Evolutionary conservation across 2,797 vertebrate genomes (phyloP), one percentile per base, ranked within the genome.

Genomic region (Poeciliopsis gracilis): DNA sequence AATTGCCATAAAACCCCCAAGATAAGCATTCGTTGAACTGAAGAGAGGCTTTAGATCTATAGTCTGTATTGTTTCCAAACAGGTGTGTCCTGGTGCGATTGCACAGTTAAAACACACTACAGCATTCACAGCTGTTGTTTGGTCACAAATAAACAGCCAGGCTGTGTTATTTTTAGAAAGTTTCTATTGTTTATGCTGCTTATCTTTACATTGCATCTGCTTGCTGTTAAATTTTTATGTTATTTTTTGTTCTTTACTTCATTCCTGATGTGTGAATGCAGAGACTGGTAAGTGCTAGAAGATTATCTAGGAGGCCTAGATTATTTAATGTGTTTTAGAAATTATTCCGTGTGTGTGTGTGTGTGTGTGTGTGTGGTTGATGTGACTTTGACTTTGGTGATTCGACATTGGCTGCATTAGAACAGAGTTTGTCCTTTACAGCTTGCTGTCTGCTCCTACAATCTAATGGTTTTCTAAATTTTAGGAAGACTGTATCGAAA

Each of bases 231-330:
- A 75, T 83, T 80, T 85, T 88, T 36, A 78, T 77, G 18, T 83
- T 75, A 55, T 85, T 90, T 89, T 92, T 77, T 87, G 47, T 89
- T 86, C 82, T 90, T 86, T 76, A 87, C 83, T 71, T 87, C 76
- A 57, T 71, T 73, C 71, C 82, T 67, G 57, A 83, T 85, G 82
- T 89, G 70, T 77, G 84, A 87, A 81, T 84, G 66, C 82, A 94
- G 94, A 92, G 77, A 28, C 76, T n/a, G 92, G 94, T 94, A 88
- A 92, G 94, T 93, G 33, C 30, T 1, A 2, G 41, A 80, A 13
- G 18, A 46, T 66, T 28, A 49, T 13, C 23, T 81, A 70, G 61
- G 55, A 57, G 25, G 13, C 0, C 3, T 82, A 79, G 77, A 51
- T 78, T 15, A 33, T 73, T 79, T 30, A 33, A 57, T 72, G 38